A percentile compares a stretch with the other conserved stretches of the same genome.
Conservation (phyloP, 2,797 vertebrate species). For the Corythornis leucogaster region DNA sequence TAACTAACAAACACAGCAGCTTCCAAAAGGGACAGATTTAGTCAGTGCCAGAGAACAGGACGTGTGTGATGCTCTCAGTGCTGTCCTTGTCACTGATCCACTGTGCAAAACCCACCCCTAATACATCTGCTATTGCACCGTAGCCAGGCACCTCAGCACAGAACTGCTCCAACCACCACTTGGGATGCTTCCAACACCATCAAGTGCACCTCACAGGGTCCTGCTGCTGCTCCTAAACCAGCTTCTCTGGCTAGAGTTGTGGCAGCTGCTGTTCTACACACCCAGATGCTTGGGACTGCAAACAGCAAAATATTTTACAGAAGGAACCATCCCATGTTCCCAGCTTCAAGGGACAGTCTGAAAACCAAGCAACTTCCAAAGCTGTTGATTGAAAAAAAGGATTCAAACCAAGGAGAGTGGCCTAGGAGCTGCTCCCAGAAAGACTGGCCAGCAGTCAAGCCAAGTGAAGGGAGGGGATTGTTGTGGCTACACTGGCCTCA, state of each 20-base stretch:
- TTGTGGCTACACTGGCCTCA: background rate
- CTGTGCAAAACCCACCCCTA: background rate
- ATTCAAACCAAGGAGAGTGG: background rate
- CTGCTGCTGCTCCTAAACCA: background rate
- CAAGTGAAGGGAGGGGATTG: background rate
- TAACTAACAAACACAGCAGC: background rate
- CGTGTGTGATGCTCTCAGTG: background rate
- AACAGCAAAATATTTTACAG: background rate
- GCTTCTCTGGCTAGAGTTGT: accelerated
- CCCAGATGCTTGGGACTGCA: background rate
- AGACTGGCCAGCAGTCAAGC: background rate
- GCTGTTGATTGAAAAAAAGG: background rate
- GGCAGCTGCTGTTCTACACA: background rate
- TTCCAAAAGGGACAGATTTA: background rate
- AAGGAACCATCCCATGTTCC: accelerated
- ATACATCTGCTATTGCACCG: background rate
- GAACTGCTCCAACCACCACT: background rate
- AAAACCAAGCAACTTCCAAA: background rate
- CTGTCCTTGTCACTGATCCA: background rate
- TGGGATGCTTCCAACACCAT: background rate
- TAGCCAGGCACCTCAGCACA: background rate
- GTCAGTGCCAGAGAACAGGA: background rate
- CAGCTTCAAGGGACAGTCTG: accelerated
- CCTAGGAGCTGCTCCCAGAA: background rate
- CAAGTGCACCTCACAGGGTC: accelerated